phyloP scores from a whole-genome alignment of 2,797 vertebrate species.

The Squalus acanthias region DNA sequence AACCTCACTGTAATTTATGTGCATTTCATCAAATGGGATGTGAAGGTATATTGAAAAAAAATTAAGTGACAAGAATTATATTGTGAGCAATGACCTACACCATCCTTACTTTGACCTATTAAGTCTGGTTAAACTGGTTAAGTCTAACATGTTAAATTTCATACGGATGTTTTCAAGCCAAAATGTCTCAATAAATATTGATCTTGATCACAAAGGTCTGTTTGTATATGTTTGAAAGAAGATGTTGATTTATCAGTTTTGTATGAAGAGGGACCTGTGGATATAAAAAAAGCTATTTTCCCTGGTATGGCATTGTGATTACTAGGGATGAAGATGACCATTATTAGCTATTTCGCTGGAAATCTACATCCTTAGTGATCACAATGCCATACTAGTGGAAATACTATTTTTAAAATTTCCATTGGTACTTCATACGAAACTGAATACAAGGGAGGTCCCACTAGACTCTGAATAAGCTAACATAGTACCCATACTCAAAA shows the following conservation, averaged over 20 bases:
- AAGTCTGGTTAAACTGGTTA: slow-evolving; percentile 15
- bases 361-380: not conserved
- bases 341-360: not conserved
- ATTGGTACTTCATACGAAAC: not conserved
- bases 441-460: too few relatives aligned
- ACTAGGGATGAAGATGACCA: not conserved
- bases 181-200: slow-evolving; percentile 38
- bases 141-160: slow-evolving; percentile 31
- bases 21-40: slow-evolving; percentile 30
- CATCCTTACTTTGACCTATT: not conserved
- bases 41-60: slow-evolving; percentile 11
- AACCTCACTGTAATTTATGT: slow-evolving; percentile 23
- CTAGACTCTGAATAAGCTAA: not conserved
- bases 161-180: slow-evolving; percentile 36
- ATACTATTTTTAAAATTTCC: not conserved
- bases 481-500: not conserved
- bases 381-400: not conserved
- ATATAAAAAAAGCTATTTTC: not conserved
- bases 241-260: not conserved
- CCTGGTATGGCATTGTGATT: not conserved
- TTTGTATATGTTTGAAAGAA: not conserved
- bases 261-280: not conserved
- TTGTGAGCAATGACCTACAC: slow-evolving; percentile 20
- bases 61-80: slow-evolving; percentile 23
- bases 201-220: slow-evolving; percentile 16